Evolutionary conservation across 2,888 invertebrate genomes (phyloP).

Genomic region (Neria commutata): DNA sequence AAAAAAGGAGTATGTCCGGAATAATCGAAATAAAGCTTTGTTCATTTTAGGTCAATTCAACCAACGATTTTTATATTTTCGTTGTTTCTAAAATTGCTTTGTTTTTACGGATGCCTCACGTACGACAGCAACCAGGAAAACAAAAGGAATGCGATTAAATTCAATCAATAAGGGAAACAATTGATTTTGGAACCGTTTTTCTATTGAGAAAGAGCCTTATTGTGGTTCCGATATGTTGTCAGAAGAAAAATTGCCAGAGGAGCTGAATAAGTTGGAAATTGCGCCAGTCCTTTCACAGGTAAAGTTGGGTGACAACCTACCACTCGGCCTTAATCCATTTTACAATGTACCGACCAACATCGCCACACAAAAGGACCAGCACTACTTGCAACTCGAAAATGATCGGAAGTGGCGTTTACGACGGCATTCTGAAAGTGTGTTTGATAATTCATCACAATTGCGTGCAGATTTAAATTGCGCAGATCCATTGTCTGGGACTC

Average conservation of each 20-base stretch:
- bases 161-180: too few species aligned
- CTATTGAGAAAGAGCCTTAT: too few species aligned
- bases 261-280: constrained; percentile 67
- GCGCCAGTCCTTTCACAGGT: constrained; percentile 59
- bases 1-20: too few species aligned
- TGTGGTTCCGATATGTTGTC: too few species aligned
- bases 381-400: constrained; percentile 3
- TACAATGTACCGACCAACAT: constrained; percentile 31
- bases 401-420: constrained; percentile 41
- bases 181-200: too few species aligned
- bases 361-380: neutral
- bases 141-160: too few species aligned
- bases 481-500: constrained; percentile 23
- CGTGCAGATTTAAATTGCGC: constrained; percentile 21
- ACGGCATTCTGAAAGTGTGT: constrained; percentile 48
- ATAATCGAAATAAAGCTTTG: too few species aligned
- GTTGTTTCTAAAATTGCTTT: too few species aligned
- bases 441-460: constrained; percentile 51
- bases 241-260: constrained; percentile 63
- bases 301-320: constrained; percentile 38
- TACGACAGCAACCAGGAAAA: too few species aligned
- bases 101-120: too few species aligned
- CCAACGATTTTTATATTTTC: too few species aligned
- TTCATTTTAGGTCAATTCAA: too few species aligned
- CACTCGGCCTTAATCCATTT: constrained; percentile 48